phyloP scores from a whole-genome alignment of 2,888 invertebrate species.

The Strigamia transsilvanica region DNA sequence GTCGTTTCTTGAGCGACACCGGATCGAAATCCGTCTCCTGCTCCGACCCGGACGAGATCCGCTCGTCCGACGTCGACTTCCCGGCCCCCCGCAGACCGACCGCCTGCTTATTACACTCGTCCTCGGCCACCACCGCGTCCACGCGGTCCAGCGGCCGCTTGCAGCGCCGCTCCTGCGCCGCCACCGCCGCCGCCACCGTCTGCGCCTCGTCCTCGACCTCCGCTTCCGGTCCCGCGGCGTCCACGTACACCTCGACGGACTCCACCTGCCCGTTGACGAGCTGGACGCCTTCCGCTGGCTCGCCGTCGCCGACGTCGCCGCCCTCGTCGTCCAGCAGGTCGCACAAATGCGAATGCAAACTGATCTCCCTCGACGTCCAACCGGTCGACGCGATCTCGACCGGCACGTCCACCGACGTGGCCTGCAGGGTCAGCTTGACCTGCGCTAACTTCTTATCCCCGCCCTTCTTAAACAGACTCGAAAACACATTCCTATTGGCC shows the following conservation, averaged over 20 bases:
- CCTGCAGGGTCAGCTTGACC: constrained; percentile 50
- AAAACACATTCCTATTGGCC: constrained; percentile 48
- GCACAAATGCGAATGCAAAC: constrained; percentile 50
- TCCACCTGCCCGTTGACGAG: not conserved
- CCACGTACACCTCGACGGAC: constrained; percentile 9
- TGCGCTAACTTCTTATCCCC: constrained; percentile 46
- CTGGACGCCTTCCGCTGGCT: not conserved
- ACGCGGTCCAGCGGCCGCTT: constrained; percentile 1
- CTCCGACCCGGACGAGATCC: constrained; percentile 55
- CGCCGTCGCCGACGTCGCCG: too few species aligned
- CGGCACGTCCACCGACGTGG: constrained; percentile 51
- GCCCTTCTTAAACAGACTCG: constrained; percentile 48
- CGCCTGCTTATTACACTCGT: not conserved
- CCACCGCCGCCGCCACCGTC: not conserved
- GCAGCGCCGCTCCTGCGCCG: not conserved
- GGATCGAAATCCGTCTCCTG: constrained; percentile 54
- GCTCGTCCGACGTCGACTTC: not conserved
- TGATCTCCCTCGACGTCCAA: constrained; percentile 53
- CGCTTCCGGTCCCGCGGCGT: not conserved
- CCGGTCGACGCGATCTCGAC: constrained; percentile 50
- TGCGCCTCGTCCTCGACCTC: not conserved
- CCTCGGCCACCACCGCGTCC: constrained; percentile 22
- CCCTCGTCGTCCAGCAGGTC: constrained; percentile 50
- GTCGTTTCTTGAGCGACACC: constrained; percentile 52
- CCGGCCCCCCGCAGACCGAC: not conserved